Evolutionary conservation across 2,888 invertebrate species (phyloP).

Genomic region (Lepeophtheirus nordmannii): DNA sequence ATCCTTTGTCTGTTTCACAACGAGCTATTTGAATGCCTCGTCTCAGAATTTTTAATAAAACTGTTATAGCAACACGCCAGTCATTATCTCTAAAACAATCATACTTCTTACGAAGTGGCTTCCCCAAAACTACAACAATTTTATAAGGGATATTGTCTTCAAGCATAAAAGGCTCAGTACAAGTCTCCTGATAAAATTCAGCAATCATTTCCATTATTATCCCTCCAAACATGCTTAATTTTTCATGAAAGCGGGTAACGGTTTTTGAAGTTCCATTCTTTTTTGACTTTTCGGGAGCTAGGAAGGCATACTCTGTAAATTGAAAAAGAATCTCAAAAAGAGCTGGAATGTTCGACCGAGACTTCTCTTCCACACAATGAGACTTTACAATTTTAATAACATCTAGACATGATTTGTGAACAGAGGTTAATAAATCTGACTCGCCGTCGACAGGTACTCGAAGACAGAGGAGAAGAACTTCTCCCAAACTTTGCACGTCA

Average conservation of each 20-base stretch:
- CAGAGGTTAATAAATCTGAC: slow-evolving; percentile 33
- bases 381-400: too few species aligned
- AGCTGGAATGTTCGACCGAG: slow-evolving; percentile 5
- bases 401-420: too few species aligned
- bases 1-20: slow-evolving; percentile 45
- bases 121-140: slow-evolving; percentile 45
- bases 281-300: too few species aligned
- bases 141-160: slow-evolving; percentile 4
- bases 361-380: too few species aligned
- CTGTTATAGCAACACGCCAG: slow-evolving; percentile 65
- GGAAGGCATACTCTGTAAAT: not conserved
- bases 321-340: not conserved
- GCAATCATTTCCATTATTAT: not conserved
- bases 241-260: not conserved
- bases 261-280: too few species aligned
- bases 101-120: slow-evolving; percentile 62
- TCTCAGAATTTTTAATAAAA: slow-evolving; percentile 58
- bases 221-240: not conserved
- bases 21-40: slow-evolving; percentile 75
- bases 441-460: slow-evolving; percentile 65
- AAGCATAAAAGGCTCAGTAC: not conserved
- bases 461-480: slow-evolving; percentile 56
- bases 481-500: slow-evolving; percentile 42
- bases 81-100: slow-evolving; percentile 59
- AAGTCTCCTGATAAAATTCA: not conserved